Conservation (phyloP, 2,797 vertebrate genomes). For the Cynodonichthys magdalenae region DNA sequence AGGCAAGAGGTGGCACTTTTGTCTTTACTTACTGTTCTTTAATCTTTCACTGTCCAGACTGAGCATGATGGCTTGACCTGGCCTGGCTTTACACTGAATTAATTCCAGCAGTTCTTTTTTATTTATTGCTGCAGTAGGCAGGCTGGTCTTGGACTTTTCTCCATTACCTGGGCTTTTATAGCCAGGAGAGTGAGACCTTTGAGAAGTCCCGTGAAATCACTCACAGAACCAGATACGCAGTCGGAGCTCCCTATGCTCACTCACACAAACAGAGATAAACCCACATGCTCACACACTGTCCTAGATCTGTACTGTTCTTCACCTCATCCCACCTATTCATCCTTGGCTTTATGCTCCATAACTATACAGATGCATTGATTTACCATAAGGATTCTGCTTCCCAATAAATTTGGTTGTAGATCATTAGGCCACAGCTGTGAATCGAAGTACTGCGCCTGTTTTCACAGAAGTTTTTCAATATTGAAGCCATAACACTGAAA, state of each 20-base stretch:
- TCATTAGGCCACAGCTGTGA: constrained; percentile 20
- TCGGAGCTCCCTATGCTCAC: constrained; percentile 37
- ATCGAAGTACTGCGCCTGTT: constrained; percentile 30
- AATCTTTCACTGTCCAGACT: constrained; percentile 77
- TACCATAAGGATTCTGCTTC: constrained; percentile 30
- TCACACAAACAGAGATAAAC: constrained; percentile 31
- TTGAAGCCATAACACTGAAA: constrained; percentile 27
- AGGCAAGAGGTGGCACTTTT: constrained; percentile 67
- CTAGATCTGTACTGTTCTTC: constrained; percentile 7
- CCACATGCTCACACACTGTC: constrained; percentile 7
- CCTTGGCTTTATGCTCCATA: constrained; percentile 26
- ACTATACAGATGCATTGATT: constrained; percentile 41
- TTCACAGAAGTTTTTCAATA: constrained; percentile 13
- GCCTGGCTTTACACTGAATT: constrained; percentile 75
- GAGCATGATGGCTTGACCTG: constrained; percentile 70
- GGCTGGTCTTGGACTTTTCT: constrained; percentile 68
- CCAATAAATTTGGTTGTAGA: constrained; percentile 30
- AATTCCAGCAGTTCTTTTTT: constrained; percentile 77
- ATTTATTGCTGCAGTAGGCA: constrained; percentile 74
- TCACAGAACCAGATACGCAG: constrained; percentile 57
- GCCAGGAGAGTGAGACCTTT: constrained; percentile 72
- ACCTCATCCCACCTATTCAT: constrained; percentile 40
- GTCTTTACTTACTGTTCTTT: constrained; percentile 73
- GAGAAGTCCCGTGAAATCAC: constrained; percentile 72
- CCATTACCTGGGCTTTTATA: constrained; percentile 71